These are phyloP conservation scores for Stigmatopora argus DNA, from an alignment of 2,113 vertebrate genomes.

Conservation along the genomic window DNA sequence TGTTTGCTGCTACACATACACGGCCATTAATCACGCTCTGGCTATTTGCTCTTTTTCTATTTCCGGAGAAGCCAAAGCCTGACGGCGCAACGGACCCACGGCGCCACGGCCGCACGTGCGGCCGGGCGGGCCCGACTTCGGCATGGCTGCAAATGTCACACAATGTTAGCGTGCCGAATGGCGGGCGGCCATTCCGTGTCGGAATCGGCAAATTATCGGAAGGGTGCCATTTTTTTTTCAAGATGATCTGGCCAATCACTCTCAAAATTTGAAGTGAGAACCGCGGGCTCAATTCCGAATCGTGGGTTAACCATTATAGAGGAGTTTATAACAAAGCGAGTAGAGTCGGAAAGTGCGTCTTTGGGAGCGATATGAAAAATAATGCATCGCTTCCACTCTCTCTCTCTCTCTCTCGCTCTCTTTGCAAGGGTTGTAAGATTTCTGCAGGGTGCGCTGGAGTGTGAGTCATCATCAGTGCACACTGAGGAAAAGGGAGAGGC, in stretches of 20 bases:
- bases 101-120: slow-evolving; percentile 47
- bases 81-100: slow-evolving; percentile 40
- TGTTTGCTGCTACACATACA: slow-evolving; percentile 58
- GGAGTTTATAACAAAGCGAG: slow-evolving; percentile 30
- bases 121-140: slow-evolving; percentile 48
- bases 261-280: slow-evolving; percentile 15
- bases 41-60: slow-evolving; percentile 58
- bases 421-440: slow-evolving; percentile 50
- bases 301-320: no score
- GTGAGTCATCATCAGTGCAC: slow-evolving; percentile 72
- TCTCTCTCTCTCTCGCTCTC: slow-evolving; percentile 28
- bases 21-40: slow-evolving; percentile 61
- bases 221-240: slow-evolving; percentile 8
- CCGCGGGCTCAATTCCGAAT: slow-evolving; percentile 24
- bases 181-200: slow-evolving; percentile 33
- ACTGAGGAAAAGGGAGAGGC: slow-evolving; percentile 45
- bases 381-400: slow-evolving; percentile 20
- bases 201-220: slow-evolving; percentile 24
- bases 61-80: slow-evolving; percentile 49
- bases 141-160: slow-evolving; percentile 62
- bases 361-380: slow-evolving; percentile 14
- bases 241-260: slow-evolving; percentile 16
- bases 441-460: slow-evolving; percentile 67
- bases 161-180: slow-evolving; percentile 48
- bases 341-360: slow-evolving; percentile 34